These are phyloP conservation scores for Schizopygopsis malacanthus DNA, from an alignment of 2,797 vertebrate species.

Conservation along the genomic window DNA sequence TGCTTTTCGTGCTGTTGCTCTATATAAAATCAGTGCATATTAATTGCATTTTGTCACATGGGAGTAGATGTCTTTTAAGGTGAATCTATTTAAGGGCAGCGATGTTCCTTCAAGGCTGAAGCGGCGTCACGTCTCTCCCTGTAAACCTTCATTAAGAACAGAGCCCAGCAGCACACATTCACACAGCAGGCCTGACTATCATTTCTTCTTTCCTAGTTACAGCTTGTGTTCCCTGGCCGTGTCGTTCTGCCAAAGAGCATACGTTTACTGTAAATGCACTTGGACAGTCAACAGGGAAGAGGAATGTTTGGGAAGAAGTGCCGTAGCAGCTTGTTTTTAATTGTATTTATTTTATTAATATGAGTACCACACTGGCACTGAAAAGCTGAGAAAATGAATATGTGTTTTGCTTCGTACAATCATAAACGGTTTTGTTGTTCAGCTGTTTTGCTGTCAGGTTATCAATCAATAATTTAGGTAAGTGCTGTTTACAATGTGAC, in stretches of 20 bases:
- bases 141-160: slow-evolving; percentile 49
- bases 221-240: neutral
- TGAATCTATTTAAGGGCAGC: slow-evolving; percentile 58
- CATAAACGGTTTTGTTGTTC: neutral
- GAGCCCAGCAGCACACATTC: slow-evolving; percentile 37
- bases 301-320: slow-evolving; percentile 6
- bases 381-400: neutral
- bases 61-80: slow-evolving; percentile 55
- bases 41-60: slow-evolving; percentile 41
- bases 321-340: neutral
- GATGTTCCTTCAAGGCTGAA: slow-evolving; percentile 51
- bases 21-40: slow-evolving; percentile 43
- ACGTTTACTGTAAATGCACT: slow-evolving; percentile 32
- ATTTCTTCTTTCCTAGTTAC: slow-evolving; percentile 38
- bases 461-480: slow-evolving; percentile 35
- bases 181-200: slow-evolving; percentile 51
- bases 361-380: neutral
- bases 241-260: slow-evolving; percentile 5
- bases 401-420: neutral
- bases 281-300: slow-evolving; percentile 40
- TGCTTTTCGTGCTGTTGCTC: slow-evolving; percentile 26
- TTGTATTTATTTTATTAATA: neutral
- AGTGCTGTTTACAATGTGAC: slow-evolving; percentile 34
- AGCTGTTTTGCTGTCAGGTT: neutral
- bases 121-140: slow-evolving; percentile 48